phyloP scores from a whole-genome alignment of 2,113 vertebrate species.

The Scatophagus argus region DNA sequence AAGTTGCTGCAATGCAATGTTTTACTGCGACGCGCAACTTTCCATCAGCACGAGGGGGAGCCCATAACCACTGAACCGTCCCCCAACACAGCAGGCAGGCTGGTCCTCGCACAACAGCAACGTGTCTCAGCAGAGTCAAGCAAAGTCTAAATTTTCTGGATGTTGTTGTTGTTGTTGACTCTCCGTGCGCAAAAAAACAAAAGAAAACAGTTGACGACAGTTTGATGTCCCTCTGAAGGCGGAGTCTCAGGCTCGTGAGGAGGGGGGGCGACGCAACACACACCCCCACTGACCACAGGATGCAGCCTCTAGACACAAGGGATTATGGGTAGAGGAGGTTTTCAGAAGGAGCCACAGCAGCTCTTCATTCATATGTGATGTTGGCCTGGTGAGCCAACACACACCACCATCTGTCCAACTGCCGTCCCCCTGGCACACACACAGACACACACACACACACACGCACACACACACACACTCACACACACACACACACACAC shows the following conservation, averaged over 20 bases:
- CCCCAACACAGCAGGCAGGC: no score
- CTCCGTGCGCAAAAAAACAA: no score
- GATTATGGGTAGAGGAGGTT: conserved; percentile 19
- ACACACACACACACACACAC: not conserved
- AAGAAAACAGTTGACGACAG: no score
- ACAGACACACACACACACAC: not conserved
- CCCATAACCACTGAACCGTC: no score
- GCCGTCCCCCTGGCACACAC: not conserved
- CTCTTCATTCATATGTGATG: conserved; percentile 44
- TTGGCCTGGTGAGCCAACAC: conserved; percentile 32
- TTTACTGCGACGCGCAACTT: no score
- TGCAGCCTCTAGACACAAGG: conserved; percentile 16
- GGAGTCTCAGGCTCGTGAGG: not conserved
- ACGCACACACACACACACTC: conserved; percentile 17
- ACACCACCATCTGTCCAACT: conserved; percentile 58
- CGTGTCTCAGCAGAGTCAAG: no score
- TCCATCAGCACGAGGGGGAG: no score
- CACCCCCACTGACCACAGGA: not conserved
- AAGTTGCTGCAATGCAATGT: no score
- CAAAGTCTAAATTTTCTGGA: no score
- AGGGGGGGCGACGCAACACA: no score
- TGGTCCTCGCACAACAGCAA: no score
- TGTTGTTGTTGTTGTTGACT: no score
- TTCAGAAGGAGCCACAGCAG: conserved; percentile 19
- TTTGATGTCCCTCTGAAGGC: not conserved